Evolutionary conservation across 2,113 vertebrate species (phyloP), one percentile per base, ranked within the genome.

Genomic region (Alethe castanea): DNA sequence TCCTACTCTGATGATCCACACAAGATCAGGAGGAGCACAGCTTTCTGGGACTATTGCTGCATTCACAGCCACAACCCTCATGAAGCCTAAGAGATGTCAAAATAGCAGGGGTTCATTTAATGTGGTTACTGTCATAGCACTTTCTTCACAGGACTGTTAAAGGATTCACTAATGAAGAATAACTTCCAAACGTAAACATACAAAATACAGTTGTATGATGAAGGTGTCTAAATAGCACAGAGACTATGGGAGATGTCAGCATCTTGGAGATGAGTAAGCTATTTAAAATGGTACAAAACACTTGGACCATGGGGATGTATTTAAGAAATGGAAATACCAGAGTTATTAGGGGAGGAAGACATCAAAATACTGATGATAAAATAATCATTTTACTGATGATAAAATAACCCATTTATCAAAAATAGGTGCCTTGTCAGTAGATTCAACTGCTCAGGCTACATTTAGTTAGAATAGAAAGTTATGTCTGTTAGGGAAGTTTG

Each of bases 41-140:
- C 48, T 88, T 92, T 81, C 47, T 52, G 44, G 22, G 44, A 59
- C 84, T 77, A 14, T 22, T 74, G 52, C 24, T 86, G 35, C 66
- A 64, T 91, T 96, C 62, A 79, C 15, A 91, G 61, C 17, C 44
- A 47, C 25, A 66, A 94, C 69, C 52, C 19, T 73, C 60, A 70
- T 25, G 59, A 87, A 95, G 54, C 35, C 47, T 70, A 61, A 62
- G 66, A 71, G 44, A 70, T n/a, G 33, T 73, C 87, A 82, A 59
- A 95, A 69, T 84, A 85, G 73, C 70, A 92, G 86, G 95, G n/a
- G 60, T 74, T 95, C 91, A 89, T 88, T 96, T 92, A 89, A 91
- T 70, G 33, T 36, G 54, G 78, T 76, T 73, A 89, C 65, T 29
- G 53, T 70, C 5, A 9, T 19, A 84, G 45, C 65, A 61, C 31